Evolutionary conservation across 1,140 invertebrate species (phyloP).

Genomic region (Drosophila mojavensis): DNA sequence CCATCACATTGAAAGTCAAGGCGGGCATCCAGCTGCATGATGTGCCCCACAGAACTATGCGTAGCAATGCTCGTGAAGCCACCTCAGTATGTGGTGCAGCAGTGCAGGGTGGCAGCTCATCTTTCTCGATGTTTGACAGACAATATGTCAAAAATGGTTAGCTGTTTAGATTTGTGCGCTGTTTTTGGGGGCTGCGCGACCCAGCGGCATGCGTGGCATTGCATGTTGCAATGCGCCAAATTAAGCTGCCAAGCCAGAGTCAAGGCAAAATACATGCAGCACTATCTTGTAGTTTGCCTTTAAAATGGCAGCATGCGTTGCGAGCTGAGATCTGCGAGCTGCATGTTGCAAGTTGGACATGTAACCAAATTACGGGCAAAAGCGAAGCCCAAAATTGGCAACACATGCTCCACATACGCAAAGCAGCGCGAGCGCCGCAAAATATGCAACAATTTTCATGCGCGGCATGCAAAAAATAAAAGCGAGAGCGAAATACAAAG

Average conservation of each 20-base stretch:
- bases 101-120: neutral
- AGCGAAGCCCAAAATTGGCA: slow-evolving; percentile 22
- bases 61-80: slow-evolving; percentile 13
- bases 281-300: slow-evolving; percentile 10
- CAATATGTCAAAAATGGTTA: slow-evolving; percentile 48
- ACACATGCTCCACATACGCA: slow-evolving; percentile 57
- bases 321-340: neutral
- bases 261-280: slow-evolving; percentile 24
- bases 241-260: slow-evolving; percentile 28
- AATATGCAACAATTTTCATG: slow-evolving; percentile 71
- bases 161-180: slow-evolving; percentile 32
- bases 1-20: slow-evolving; percentile 53
- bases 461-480: slow-evolving; percentile 9
- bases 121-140: slow-evolving; percentile 28
- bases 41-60: slow-evolving; percentile 26
- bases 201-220: slow-evolving; percentile 8
- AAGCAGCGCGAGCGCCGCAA: slow-evolving; percentile 22
- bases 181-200: slow-evolving; percentile 12
- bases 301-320: slow-evolving; percentile 23
- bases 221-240: slow-evolving; percentile 24
- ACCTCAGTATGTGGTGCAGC: neutral
- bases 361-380: slow-evolving; percentile 64
- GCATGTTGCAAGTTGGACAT: slow-evolving; percentile 48
- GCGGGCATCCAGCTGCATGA: slow-evolving; percentile 18
- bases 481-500: slow-evolving; percentile 8